Evolutionary conservation across 2,888 invertebrate genomes (phyloP).

Genomic region (Steinernema scapterisci): DNA sequence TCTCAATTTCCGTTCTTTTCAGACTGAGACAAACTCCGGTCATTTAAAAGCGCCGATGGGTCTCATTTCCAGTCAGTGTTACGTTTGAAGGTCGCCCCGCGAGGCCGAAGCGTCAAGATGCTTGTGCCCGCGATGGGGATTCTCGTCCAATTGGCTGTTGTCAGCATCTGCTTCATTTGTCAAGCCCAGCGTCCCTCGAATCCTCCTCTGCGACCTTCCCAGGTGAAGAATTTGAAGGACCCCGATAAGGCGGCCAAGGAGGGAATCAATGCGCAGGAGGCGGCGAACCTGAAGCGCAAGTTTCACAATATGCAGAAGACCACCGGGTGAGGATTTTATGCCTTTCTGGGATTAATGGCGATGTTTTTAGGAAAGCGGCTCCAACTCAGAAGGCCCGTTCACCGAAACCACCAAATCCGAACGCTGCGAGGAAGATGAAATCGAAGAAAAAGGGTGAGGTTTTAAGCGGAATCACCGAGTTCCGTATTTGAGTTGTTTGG

Average conservation of each 20-base stretch:
- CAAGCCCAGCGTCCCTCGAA: background rate
- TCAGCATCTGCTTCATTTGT: conserved; percentile 21
- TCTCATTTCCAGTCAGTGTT: background rate
- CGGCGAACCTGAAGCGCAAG: background rate
- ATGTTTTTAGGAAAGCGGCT: background rate
- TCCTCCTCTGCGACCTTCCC: background rate
- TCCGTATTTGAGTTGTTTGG: too few species aligned
- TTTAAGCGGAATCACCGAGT: background rate
- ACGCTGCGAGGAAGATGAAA: background rate
- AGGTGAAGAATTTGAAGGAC: background rate
- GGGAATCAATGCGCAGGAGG: background rate
- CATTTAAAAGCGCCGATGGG: background rate
- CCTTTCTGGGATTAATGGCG: background rate
- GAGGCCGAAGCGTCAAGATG: background rate
- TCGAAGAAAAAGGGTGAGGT: background rate
- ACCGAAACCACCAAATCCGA: background rate
- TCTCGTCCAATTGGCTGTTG: conserved; percentile 23
- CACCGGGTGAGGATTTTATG: background rate
- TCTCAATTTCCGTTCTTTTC: background rate
- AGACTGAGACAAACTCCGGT: background rate
- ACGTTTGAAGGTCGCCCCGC: background rate
- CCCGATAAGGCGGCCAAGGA: background rate
- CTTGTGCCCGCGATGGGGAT: conserved; percentile 1
- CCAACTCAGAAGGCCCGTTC: background rate
- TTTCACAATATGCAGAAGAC: background rate